phyloP scores from a whole-genome alignment of 1,140 invertebrate genomes.

The Rhopalosiphum padi region DNA sequence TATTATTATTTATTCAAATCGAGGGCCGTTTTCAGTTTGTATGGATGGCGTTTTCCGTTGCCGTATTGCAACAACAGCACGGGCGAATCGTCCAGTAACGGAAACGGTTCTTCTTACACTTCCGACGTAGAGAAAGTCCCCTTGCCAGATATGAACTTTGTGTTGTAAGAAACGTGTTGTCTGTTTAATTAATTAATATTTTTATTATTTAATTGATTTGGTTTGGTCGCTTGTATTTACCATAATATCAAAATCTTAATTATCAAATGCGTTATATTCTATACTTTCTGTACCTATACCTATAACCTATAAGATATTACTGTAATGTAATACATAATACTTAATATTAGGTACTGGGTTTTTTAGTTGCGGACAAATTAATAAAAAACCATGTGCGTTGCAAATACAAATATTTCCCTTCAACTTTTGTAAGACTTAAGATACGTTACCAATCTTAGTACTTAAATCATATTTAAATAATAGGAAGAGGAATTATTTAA shows the following conservation, averaged over 20 bases:
- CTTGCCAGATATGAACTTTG: conserved; percentile 74
- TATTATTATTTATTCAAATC: conserved; percentile 12
- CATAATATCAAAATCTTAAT: not conserved
- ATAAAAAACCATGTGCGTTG: not conserved
- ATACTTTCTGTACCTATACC: not conserved
- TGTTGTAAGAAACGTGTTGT: conserved; percentile 68
- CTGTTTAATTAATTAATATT: conserved; percentile 56
- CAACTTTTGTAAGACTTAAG: not conserved
- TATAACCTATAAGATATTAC: not conserved
- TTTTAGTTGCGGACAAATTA: not conserved
- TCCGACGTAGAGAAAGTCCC: conserved; percentile 78
- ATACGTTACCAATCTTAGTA: not conserved
- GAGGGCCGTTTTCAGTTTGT: conserved; percentile 73
- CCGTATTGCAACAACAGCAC: conserved; percentile 81
- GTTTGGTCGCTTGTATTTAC: conserved; percentile 59
- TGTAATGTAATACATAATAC: not conserved
- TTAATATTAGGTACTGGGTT: not conserved
- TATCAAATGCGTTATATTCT: not conserved
- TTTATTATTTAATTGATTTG: conserved; percentile 59
- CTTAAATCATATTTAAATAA: too few species aligned
- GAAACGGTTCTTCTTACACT: conserved; percentile 75
- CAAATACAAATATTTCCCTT: not conserved
- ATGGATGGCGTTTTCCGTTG: conserved; percentile 91
- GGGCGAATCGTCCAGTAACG: conserved; percentile 62
- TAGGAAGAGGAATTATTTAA: too few species aligned